These are phyloP conservation scores for Apteryx mantelli DNA, from an alignment of 2,113 vertebrate species.

Conservation along the genomic window DNA sequence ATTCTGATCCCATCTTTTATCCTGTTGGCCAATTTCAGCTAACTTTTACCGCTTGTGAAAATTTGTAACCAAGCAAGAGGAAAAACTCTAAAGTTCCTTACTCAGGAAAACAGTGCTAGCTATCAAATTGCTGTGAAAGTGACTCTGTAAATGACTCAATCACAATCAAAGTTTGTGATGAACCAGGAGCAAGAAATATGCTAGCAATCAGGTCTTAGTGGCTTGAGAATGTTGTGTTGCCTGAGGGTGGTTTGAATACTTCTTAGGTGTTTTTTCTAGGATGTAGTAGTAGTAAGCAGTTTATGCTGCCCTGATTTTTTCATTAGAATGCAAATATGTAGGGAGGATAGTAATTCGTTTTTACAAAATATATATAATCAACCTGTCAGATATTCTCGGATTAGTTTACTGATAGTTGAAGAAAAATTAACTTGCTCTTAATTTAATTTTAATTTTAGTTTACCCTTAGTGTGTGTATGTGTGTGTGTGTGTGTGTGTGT, in stretches of 20 bases:
- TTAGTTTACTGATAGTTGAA: not conserved
- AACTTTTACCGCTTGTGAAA: not conserved
- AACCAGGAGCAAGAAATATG: not conserved
- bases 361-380: not conserved
- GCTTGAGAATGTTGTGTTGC: not conserved
- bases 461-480: too few species aligned
- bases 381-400: not conserved
- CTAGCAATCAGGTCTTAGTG: not conserved
- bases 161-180: not conserved
- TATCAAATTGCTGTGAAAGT: not conserved
- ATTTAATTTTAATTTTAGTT: too few species aligned
- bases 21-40: not conserved
- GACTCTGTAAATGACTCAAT: not conserved
- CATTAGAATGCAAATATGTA: not conserved
- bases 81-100: not conserved
- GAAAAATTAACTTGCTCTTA: not conserved
- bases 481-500: not conserved
- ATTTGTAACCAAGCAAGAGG: not conserved
- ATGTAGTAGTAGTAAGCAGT: not conserved
- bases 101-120: not conserved
- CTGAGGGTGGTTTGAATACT: not conserved
- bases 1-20: not conserved
- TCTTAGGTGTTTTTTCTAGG: not conserved
- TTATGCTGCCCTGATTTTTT: not conserved
- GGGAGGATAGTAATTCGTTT: not conserved